Evolutionary conservation across 2,797 vertebrate species (phyloP), one percentile per base, ranked within the genome.

Genomic region (Rousettus madagascariensis): DNA sequence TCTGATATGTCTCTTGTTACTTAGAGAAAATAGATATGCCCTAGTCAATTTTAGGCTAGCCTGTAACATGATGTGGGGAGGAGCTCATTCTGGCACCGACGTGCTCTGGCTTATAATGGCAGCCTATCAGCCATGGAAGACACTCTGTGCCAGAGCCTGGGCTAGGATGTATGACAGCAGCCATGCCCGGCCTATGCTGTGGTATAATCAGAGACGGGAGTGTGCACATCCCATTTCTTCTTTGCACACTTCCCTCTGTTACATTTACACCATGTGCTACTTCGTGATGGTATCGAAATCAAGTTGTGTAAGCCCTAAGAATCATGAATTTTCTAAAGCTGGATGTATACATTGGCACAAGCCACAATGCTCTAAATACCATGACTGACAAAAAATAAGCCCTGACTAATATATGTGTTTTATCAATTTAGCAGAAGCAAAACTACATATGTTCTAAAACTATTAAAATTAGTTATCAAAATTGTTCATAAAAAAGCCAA

Each of bases 261-360:
- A 17, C 6, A 61, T 5, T 9, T 43, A 24, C 0, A 28, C 22
- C 0, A 0, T 2, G 13, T 19, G 38, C 66, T 55, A 1, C 5
- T n/a, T 43, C 28, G 17, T 8, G 22, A 1, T 57, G 8, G 17
- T 72, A 11, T 22, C 57, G 11, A 84, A 83, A 63, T 65, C 33
- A 68, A 3, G 7, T 26, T n/a, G 8, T 10, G 2, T 10, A 51
- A 17, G 33, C 3, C 15, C 66, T 66, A 53, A 63, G 28, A 79
- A 28, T 30, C 41, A 17, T 49, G 11, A 30, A 8, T 22, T n/a
- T 51, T 91, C 84, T 20, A 30, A 69, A 74, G 12, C 19, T 69
- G 20, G 3, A 24, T 63, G 16, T 61, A 20, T 28, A 22, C 36
- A 17, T 28, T 65, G 26, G 79, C 74, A 72, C 12, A 84, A 95